Evolutionary conservation across 2,888 invertebrate species (phyloP).

Genomic region (Mimas tiliae): DNA sequence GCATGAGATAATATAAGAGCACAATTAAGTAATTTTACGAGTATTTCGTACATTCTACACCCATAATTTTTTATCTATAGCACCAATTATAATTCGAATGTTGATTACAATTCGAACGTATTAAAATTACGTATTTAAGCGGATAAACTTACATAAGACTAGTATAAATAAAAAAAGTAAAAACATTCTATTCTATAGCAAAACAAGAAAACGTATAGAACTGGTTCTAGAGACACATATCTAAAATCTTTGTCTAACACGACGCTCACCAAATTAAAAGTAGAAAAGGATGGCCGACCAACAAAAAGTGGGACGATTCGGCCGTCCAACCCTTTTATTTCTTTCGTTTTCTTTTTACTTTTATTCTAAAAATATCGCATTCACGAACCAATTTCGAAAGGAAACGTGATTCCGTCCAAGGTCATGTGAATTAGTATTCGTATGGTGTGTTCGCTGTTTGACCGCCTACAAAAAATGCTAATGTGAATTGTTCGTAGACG

Average conservation of each 20-base stretch:
- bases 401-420: constrained; percentile 83
- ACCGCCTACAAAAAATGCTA: constrained; percentile 81
- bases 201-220: constrained; percentile 10
- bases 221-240: constrained; percentile 28
- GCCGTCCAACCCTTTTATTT: constrained; percentile 79
- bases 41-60: not conserved
- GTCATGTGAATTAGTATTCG: constrained; percentile 82
- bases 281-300: constrained; percentile 64
- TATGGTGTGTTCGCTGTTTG: constrained; percentile 75
- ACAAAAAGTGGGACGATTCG: constrained; percentile 75
- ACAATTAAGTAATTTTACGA: constrained; percentile 4
- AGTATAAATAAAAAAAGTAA: not conserved
- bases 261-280: constrained; percentile 53
- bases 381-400: constrained; percentile 84
- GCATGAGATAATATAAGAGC: not conserved
- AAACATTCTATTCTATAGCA: constrained; percentile 9
- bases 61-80: not conserved
- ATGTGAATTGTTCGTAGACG: constrained; percentile 65
- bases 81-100: constrained; percentile 2
- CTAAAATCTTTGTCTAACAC: constrained; percentile 28
- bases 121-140: not conserved
- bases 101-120: constrained; percentile 4
- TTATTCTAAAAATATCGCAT: constrained; percentile 83
- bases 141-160: constrained; percentile 9
- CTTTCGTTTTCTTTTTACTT: constrained; percentile 76